These are phyloP conservation scores for Mesochorus sp. DNA, from an alignment of 2,888 invertebrate genomes.

Conservation along the genomic window DNA sequence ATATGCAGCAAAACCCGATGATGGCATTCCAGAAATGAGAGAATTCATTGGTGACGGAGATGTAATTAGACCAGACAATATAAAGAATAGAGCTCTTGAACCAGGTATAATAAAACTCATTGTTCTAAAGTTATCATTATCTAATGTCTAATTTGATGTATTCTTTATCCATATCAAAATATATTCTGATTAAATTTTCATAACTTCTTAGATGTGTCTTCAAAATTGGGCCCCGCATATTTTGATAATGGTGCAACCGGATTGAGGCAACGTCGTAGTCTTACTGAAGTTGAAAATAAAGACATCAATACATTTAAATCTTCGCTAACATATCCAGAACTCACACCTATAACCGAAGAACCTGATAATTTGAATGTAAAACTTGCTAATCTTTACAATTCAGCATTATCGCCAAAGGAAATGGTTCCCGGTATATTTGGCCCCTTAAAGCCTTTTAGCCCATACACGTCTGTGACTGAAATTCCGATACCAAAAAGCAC, in stretches of 20 bases:
- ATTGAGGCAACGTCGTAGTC: constrained; percentile 52
- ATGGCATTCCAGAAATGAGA: not conserved
- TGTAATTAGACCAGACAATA: constrained; percentile 18
- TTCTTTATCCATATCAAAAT: not conserved
- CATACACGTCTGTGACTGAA: constrained; percentile 64
- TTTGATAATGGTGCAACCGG: constrained; percentile 21
- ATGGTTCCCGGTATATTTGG: constrained; percentile 73
- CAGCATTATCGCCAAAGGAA: constrained; percentile 61
- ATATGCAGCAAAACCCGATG: constrained; percentile 28
- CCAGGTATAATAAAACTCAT: constrained; percentile 27
- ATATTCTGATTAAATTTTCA: not conserved
- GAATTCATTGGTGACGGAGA: constrained; percentile 17
- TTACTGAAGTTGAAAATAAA: constrained; percentile 25
- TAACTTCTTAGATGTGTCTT: not conserved
- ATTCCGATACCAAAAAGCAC: constrained; percentile 72
- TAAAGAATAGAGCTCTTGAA: constrained; percentile 54
- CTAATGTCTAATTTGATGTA: constrained; percentile 17
- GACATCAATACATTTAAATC: constrained; percentile 61
- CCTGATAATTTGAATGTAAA: constrained; percentile 58
- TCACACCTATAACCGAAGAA: constrained; percentile 72
- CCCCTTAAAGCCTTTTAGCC: constrained; percentile 62
- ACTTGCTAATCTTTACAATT: constrained; percentile 21
- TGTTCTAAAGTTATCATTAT: constrained; percentile 7
- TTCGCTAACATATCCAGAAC: constrained; percentile 72
- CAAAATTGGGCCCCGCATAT: constrained; percentile 8